Conservation (phyloP, 2,888 invertebrate species). For the Apotomis turbidana region DNA sequence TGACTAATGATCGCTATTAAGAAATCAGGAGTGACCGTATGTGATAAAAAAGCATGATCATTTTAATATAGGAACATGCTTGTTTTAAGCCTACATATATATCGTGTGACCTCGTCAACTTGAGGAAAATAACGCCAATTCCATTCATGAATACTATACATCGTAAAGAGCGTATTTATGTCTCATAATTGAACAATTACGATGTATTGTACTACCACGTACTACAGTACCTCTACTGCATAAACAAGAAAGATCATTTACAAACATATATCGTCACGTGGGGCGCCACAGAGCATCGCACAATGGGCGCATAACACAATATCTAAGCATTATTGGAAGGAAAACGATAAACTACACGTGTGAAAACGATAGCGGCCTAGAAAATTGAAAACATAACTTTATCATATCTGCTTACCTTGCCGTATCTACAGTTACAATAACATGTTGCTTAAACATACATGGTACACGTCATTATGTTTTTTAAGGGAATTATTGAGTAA, state of each 20-base stretch:
- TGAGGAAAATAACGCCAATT: slow-evolving; percentile 3
- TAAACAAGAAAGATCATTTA: slow-evolving; percentile 26
- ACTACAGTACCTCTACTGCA: background rate
- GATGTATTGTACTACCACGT: slow-evolving; percentile 1
- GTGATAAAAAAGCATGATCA: no score
- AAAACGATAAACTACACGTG: slow-evolving; percentile 34
- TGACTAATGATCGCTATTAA: no score
- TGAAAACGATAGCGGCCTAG: slow-evolving; percentile 20
- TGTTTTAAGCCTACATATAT: background rate
- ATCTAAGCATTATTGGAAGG: slow-evolving; percentile 18
- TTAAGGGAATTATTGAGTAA: no score
- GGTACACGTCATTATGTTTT: no score
- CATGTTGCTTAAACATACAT: slow-evolving; percentile 16
- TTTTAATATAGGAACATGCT: no score
- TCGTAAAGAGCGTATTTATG: background rate
- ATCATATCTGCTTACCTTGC: slow-evolving; percentile 31
- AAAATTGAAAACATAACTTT: slow-evolving; percentile 16
- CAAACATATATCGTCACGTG: slow-evolving; percentile 9
- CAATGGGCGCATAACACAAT: background rate
- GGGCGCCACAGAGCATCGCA: background rate
- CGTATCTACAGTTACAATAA: slow-evolving; percentile 32
- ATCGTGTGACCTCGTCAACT: background rate
- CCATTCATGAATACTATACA: background rate
- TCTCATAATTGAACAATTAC: slow-evolving; percentile 6
- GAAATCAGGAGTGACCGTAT: no score